Percentiles rank a stretch among this genome's conserved stretches.
Evolutionary conservation across 2,113 vertebrate genomes (phyloP).

Genomic region (Dicrurus megarhynchus): DNA sequence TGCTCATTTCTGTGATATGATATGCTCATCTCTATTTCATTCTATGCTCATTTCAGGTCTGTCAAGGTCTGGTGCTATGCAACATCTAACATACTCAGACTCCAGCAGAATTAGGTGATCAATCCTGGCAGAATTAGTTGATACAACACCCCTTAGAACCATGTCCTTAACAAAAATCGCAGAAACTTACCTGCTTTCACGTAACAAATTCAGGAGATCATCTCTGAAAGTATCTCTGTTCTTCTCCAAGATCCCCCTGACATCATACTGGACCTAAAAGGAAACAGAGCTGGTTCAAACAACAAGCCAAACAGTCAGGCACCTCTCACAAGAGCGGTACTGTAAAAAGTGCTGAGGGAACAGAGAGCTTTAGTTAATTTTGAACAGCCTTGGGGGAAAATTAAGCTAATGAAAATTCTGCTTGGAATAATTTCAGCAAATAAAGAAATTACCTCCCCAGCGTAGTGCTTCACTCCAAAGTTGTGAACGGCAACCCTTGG

Average conservation of each 20-base stretch:
- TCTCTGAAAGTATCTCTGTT: constrained; percentile 96
- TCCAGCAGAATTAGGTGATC: background rate
- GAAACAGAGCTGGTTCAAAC: background rate
- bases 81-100: background rate
- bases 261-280: constrained; percentile 92
- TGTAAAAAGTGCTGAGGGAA: constrained; percentile 6
- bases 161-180: accelerated
- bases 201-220: constrained; percentile 90
- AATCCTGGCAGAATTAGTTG: background rate
- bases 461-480: constrained; percentile 95
- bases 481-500: constrained; percentile 91
- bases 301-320: constrained; percentile 20
- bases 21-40: background rate
- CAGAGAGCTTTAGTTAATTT: background rate
- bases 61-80: background rate
- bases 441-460: constrained; percentile 87
- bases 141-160: background rate
- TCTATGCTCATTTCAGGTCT: background rate
- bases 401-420: constrained; percentile 29
- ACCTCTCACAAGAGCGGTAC: background rate
- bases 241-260: constrained; percentile 93
- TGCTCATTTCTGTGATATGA: background rate
- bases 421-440: constrained; percentile 46
- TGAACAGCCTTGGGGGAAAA: constrained; percentile 34
- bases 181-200: constrained; percentile 86